Evolutionary conservation across 2,113 vertebrate genomes (phyloP).

Genomic region (Sinocyclocheilus maitianheensis): DNA sequence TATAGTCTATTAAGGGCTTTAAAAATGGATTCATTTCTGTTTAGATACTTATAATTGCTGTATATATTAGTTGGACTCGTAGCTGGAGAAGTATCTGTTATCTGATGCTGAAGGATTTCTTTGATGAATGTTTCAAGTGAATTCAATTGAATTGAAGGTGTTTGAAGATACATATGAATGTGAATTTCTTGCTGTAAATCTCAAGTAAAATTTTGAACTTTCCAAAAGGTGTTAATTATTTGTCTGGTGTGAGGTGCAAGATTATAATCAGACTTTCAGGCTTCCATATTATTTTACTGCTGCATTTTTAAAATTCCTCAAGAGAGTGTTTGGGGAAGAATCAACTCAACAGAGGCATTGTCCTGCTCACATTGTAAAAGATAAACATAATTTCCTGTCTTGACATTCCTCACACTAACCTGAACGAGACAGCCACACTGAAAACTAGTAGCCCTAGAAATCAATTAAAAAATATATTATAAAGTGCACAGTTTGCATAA

Average conservation of each 20-base stretch:
- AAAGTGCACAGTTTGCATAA: not conserved
- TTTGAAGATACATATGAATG: not conserved
- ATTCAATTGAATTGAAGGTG: not conserved
- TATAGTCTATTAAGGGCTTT: not conserved
- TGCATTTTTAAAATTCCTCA: slow-evolving; percentile 40
- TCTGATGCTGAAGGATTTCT: slow-evolving; percentile 20
- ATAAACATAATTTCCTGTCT: slow-evolving; percentile 31
- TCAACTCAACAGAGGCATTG: slow-evolving; percentile 42
- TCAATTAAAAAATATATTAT: not conserved
- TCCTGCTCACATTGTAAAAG: slow-evolving; percentile 43
- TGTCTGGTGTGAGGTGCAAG: not conserved
- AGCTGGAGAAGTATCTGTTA: slow-evolving; percentile 22
- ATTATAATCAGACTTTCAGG: not conserved
- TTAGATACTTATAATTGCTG: not conserved
- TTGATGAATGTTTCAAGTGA: not conserved
- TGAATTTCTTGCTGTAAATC: slow-evolving; percentile 7
- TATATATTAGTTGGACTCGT: slow-evolving; percentile 19
- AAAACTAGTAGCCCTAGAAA: slow-evolving; percentile 14
- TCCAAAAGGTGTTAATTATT: slow-evolving; percentile 9
- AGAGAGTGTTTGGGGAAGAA: slow-evolving; percentile 10
- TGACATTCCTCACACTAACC: slow-evolving; percentile 42
- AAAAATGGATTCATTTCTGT: not conserved
- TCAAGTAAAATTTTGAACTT: slow-evolving; percentile 7
- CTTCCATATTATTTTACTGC: not conserved
- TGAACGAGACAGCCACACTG: not conserved